Evolutionary conservation across 2,113 vertebrate species (phyloP).

Genomic region (Hydropotes inermis): DNA sequence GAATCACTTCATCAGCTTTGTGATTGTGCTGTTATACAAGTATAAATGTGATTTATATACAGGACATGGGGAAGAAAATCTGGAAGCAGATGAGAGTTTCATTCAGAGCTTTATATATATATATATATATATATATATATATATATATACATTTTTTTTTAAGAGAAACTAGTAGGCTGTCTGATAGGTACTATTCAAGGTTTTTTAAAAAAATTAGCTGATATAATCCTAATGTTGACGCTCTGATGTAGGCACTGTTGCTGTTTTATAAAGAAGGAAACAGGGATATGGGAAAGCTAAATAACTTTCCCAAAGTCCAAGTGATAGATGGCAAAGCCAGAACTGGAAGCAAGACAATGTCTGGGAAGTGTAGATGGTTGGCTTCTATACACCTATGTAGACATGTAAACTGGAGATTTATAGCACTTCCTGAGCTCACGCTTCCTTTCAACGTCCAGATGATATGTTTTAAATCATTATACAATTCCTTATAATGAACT

Average conservation of each 20-base stretch:
- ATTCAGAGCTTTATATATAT: background rate
- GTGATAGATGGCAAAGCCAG: background rate
- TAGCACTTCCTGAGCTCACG: background rate
- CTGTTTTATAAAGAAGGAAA: background rate
- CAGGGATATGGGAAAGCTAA: background rate
- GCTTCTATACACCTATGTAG: rapidly evolving
- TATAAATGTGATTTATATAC: background rate
- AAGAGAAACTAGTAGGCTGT: background rate
- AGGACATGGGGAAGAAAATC: background rate
- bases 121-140: background rate
- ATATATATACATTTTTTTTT: background rate
- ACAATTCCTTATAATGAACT: background rate
- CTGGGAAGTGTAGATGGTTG: rapidly evolving
- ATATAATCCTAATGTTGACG: background rate
- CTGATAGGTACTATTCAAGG: background rate
- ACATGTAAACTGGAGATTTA: background rate
- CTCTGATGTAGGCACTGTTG: background rate
- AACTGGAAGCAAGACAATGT: background rate
- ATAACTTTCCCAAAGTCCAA: background rate
- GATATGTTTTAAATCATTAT: background rate
- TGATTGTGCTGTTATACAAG: background rate
- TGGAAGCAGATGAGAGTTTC: background rate
- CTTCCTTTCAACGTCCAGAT: background rate
- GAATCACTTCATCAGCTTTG: conserved; percentile 7
- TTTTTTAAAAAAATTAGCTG: background rate